phyloP scores from a whole-genome alignment of 2,113 vertebrate genomes.

The Gorsachius goisagi region DNA sequence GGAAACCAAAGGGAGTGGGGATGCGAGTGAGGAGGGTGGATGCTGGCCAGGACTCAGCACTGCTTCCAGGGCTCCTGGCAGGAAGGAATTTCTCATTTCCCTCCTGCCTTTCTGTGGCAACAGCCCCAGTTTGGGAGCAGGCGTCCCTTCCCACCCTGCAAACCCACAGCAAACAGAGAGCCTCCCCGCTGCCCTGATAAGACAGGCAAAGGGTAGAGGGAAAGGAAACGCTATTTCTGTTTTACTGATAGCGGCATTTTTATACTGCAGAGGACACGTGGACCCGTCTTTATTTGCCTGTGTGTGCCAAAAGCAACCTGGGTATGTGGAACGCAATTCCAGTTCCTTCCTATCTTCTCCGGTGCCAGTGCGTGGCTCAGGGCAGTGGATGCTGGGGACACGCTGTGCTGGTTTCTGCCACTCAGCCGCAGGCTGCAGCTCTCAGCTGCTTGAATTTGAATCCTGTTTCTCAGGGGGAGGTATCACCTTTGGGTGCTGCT shows the following conservation, averaged over 20 bases:
- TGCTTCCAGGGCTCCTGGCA: neutral
- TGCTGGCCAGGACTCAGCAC: neutral
- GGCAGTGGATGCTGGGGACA: fast-evolving
- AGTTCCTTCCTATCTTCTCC: neutral
- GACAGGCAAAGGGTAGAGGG: neutral
- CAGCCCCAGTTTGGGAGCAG: neutral
- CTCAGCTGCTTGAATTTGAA: neutral
- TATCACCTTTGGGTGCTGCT: neutral
- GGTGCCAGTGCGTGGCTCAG: fast-evolving
- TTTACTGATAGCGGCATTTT: neutral
- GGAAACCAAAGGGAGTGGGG: neutral
- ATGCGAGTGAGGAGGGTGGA: neutral
- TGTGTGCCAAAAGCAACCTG: neutral
- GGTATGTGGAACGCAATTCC: fast-evolving
- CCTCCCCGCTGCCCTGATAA: neutral
- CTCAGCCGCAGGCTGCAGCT: neutral
- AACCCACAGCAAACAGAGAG: fast-evolving
- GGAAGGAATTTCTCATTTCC: neutral
- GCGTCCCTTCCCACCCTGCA: neutral
- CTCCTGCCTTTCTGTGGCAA: neutral
- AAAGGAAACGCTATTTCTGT: neutral
- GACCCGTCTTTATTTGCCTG: neutral
- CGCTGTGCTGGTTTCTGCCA: fast-evolving
- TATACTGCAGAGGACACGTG: neutral
- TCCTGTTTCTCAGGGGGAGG: neutral